phyloP scores from a whole-genome alignment of 2,113 vertebrate genomes.

The Tricholaema leucomelas region DNA sequence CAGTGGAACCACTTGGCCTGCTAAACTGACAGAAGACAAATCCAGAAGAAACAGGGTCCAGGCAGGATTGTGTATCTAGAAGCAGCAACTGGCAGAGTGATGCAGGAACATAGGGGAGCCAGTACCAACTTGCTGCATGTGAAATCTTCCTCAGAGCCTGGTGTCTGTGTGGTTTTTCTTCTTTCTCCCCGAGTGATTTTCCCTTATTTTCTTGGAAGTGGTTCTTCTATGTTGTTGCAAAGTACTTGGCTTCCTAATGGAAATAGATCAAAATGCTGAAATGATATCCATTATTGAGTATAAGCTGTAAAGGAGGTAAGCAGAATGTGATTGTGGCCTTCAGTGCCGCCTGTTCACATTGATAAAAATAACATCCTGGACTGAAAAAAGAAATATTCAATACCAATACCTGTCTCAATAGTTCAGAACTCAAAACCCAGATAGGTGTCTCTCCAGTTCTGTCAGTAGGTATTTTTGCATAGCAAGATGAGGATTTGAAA shows the following conservation, averaged over 20 bases:
- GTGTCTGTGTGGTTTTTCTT: not conserved
- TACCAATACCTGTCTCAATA: not conserved
- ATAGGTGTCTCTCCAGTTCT: not conserved
- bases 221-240: not conserved
- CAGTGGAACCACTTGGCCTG: not conserved
- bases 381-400: not conserved
- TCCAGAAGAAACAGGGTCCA: not conserved
- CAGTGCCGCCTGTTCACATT: not conserved
- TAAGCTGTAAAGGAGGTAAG: not conserved
- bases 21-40: not conserved
- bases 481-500: not conserved
- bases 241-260: not conserved
- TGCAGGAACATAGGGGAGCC: rapidly evolving
- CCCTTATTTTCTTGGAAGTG: not conserved
- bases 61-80: not conserved
- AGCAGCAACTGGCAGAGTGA: not conserved
- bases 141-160: not conserved
- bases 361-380: not conserved
- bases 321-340: not conserved
- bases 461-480: rapidly evolving
- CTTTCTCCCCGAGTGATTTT: not conserved
- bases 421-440: not conserved
- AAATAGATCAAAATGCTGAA: not conserved
- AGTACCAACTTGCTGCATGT: not conserved
- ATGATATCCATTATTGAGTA: not conserved